These are phyloP conservation scores for Aethina tumida DNA, from an alignment of 1,140 invertebrate species.

Conservation along the genomic window DNA sequence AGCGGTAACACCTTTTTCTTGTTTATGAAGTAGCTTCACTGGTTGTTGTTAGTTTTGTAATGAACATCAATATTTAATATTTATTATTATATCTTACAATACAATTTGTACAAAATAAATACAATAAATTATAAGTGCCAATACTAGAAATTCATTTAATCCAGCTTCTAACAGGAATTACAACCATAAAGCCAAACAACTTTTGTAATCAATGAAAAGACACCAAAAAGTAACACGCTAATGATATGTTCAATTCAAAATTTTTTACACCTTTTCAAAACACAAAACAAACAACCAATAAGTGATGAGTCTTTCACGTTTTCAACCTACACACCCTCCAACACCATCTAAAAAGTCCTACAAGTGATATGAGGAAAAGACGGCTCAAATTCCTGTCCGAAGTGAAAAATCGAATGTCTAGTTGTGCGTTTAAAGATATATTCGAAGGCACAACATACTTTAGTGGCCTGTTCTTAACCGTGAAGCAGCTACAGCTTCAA, in stretches of 20 bases:
- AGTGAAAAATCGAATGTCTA: too few species aligned
- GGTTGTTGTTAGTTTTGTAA: slow-evolving; percentile 7
- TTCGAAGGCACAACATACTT: too few species aligned
- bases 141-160: slow-evolving; percentile 7
- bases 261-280: slow-evolving; percentile 2
- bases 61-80: slow-evolving; percentile 20
- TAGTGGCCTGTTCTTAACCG: too few species aligned
- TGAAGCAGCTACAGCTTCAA: too few species aligned
- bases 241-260: not conserved
- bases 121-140: slow-evolving; percentile 16
- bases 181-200: too few species aligned
- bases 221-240: not conserved
- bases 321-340: not conserved
- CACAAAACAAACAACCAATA: slow-evolving; percentile 4
- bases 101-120: slow-evolving; percentile 17
- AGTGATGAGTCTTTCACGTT: slow-evolving; percentile 6
- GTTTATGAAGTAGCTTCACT: slow-evolving; percentile 11
- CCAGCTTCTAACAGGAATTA: too few species aligned
- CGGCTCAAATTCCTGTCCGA: too few species aligned
- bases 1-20: slow-evolving; percentile 8
- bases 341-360: too few species aligned
- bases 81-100: slow-evolving; percentile 19
- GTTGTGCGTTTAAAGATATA: too few species aligned
- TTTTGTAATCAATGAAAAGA: not conserved
- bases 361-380: too few species aligned